Percentiles rank a stretch among this genome's conserved stretches.
Evolutionary conservation across 2,797 vertebrate genomes (phyloP).

Genomic region (Micrastur ruficollis): DNA sequence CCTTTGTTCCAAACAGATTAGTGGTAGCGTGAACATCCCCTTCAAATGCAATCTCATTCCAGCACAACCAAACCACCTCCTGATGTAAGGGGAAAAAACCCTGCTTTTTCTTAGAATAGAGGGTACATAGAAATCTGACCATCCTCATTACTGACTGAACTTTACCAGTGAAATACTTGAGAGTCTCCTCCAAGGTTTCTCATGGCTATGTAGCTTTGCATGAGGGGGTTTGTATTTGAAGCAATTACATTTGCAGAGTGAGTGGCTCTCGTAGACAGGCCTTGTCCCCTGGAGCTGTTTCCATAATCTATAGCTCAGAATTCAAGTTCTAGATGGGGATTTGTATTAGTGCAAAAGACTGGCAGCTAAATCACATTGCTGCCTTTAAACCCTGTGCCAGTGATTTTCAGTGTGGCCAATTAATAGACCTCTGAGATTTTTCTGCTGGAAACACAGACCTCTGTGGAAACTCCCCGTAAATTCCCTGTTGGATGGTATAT

Average conservation of each 20-base stretch:
- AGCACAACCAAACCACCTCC: neutral
- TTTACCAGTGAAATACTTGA: neutral
- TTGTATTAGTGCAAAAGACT: neutral
- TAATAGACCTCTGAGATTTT: neutral
- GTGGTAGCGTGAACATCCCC: accelerated
- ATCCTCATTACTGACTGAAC: neutral
- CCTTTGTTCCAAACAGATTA: neutral
- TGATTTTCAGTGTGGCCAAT: neutral
- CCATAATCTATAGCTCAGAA: neutral
- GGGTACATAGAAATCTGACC: neutral
- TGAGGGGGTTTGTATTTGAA: neutral
- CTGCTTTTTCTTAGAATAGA: neutral
- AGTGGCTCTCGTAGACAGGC: neutral
- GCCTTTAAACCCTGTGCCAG: neutral
- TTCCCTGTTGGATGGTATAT: neutral
- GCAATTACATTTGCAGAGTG: neutral
- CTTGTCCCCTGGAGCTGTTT: neutral
- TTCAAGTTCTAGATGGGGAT: neutral
- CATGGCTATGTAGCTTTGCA: neutral
- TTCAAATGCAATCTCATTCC: neutral
- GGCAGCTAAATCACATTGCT: neutral
- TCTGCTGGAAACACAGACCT: neutral
- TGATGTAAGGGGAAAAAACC: neutral
- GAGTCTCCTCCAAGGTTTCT: neutral
- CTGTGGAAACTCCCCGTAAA: neutral